Base-by-base conservation (phyloP, 2,797 vertebrate genomes). In the Enteromius thamalakanensis region DNA sequence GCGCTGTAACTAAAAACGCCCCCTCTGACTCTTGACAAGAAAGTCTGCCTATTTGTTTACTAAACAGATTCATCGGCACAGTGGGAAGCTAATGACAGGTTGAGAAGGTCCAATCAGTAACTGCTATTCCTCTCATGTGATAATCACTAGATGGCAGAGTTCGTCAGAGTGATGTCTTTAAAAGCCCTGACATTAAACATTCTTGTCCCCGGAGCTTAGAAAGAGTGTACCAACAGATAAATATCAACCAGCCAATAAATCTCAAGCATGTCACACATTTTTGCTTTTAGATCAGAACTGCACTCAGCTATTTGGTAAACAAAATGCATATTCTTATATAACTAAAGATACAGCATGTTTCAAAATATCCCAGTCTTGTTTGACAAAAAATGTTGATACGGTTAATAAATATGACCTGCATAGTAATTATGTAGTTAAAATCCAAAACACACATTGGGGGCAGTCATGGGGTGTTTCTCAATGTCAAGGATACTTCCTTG, bases 121-220 rank as follows among this genome's bases (percentile, higher is more conserved):
- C 62, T 42, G 23, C 60, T 68, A 81, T 75, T 85, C 78, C 51
- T 71, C 65, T 83, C 51, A 69, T 83, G 76, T 86, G 53, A 58
- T 79, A 79, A 86, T 76, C 64, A 70, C 32, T 83, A 62, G 62
- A 83, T 86, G 72, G 71, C 77, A 84, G 71, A 81, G 53, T 75
- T 71, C 37, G 1, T 80, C 6, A 77, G 76, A 86, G 55, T 32
- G 53, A 68, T 55, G 42, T 21, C 64, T 76, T 83, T 65, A 76
- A 83, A 82, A 79, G 51, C 51, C 81, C 74, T 71, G 72, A 80
- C 58, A 76, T 76, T 82, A 76, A 75, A 82, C 47, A 82, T 82
- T 76, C 80, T 29, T 75, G 32, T 82, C 80, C 80, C 47, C 42
- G 64, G 29, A 72, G 79, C 55, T 62, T 62, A 64, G 40, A 34